Base-by-base conservation (phyloP, 2,797 vertebrate species). In the Rhinichthys osculus region DNA sequence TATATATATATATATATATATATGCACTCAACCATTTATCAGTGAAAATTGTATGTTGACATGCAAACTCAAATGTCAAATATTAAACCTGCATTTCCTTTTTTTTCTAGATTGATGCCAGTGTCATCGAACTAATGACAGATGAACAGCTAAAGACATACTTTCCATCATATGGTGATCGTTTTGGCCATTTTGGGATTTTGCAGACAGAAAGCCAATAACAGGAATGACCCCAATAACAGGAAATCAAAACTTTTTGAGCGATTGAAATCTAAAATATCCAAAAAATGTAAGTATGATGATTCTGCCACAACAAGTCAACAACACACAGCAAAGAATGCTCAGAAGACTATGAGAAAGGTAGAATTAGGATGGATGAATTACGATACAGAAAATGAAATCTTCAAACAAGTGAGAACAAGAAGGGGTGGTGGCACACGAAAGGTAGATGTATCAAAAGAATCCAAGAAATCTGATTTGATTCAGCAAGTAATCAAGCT, bases 311-410 rank as follows among this genome's bases (percentile, higher is more conserved):
- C 35, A 35, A 35, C 35, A 35, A 35, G 35, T 35, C 35, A 35
- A 35, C 35, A 35, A 35, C 35, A 35, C 35, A 3, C 2, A 33
- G 23, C 16, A 77, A 82, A 35, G 38, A 82, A 78, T 76, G 70
- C 79, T 67, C 59, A 47, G 4, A 86, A 86, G 30, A 82, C 30
- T 33, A 64, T 78, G 62, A 83, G 81, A 72, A 86, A 86, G 23
- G 52, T 86, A 69, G 79, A 86, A 82, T 35, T 81, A 62, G 62
- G 85, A 67, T 86, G 79, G 79, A 82, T 86, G 85, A 74, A 76
- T 52, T 86, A 82, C 13, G 85, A 83, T 72, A 1, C 57, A 13
- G 50, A 35, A 64, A n/a, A 72, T 14, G 38, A 70, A 19, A 10
- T 23, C 27, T 87, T 72, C 21, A 83, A 33, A 57, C 81, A 83